These are phyloP conservation scores for Rhegmatorhina hoffmannsi DNA, from an alignment of 2,113 vertebrate genomes.

Conservation along the genomic window DNA sequence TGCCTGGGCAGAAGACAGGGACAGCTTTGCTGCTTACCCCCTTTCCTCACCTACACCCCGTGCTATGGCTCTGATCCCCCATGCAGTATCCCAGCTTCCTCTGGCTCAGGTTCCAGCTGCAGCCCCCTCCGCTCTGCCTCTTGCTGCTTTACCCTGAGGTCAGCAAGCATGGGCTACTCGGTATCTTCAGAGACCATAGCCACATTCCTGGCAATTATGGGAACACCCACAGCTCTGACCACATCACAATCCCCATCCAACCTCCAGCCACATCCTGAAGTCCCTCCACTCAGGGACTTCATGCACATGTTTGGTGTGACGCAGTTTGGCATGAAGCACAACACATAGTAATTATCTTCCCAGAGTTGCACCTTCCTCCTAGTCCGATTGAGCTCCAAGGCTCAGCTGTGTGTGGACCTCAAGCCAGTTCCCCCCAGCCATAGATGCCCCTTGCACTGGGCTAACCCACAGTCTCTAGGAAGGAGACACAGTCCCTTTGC, in stretches of 20 bases:
- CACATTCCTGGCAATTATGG: background rate
- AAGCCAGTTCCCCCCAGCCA: background rate
- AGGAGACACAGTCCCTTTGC: background rate
- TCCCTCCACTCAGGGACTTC: background rate
- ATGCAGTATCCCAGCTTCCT: background rate
- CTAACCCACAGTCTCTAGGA: background rate
- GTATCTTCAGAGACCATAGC: background rate
- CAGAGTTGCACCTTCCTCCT: background rate
- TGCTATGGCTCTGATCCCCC: fast-evolving
- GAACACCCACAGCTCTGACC: background rate
- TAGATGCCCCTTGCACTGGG: background rate
- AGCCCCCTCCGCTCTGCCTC: background rate
- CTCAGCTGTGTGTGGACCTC: background rate
- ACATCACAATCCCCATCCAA: background rate
- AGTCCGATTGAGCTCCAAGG: background rate
- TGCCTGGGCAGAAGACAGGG: background rate
- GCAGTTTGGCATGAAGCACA: background rate
- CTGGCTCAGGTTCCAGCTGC: background rate
- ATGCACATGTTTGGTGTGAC: no score
- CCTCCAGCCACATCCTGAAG: background rate
- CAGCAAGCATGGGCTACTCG: fast-evolving
- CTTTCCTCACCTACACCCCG: background rate
- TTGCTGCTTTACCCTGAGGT: background rate
- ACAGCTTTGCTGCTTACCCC: background rate
- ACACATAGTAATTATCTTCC: background rate